Evolutionary conservation across 2,113 vertebrate species (phyloP).

Genomic region (Puntigrus tetrazona): DNA sequence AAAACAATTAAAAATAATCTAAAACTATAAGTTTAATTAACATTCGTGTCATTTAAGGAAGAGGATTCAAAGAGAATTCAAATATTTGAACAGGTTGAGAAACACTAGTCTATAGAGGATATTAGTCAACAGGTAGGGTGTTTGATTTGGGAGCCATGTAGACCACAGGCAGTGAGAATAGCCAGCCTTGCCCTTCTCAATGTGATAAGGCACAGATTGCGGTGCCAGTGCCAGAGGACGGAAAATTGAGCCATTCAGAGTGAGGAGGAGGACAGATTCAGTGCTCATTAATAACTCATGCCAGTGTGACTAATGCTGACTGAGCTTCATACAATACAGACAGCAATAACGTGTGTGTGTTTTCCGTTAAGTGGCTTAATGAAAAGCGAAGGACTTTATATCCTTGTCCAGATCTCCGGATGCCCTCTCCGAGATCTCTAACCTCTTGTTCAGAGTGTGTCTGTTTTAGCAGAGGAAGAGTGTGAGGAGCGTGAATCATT

Average conservation of each 20-base stretch:
- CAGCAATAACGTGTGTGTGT: conserved; percentile 23
- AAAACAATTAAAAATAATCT: neutral
- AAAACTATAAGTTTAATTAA: neutral
- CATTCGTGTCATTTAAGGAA: neutral
- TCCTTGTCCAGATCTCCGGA: conserved; percentile 7
- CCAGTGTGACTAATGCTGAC: conserved; percentile 44
- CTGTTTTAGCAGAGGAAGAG: conserved; percentile 49
- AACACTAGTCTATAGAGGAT: neutral
- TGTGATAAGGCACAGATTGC: conserved; percentile 38
- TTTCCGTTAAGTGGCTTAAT: conserved; percentile 22
- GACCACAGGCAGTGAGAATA: neutral
- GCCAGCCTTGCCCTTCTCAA: neutral
- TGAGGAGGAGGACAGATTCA: conserved; percentile 13
- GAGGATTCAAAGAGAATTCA: neutral
- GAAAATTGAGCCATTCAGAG: conserved; percentile 43
- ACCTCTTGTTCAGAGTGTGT: conserved; percentile 37
- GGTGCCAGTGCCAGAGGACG: neutral
- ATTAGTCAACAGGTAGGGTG: neutral
- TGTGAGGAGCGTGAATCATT: conserved; percentile 54
- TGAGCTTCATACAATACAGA: conserved; percentile 24
- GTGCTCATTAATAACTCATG: conserved; percentile 41
- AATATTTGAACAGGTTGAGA: neutral
- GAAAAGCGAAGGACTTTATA: conserved; percentile 38
- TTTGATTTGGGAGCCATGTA: neutral
- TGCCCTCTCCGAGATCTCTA: conserved; percentile 28